Evolutionary conservation across 37 sponge, comb jelly and placozoan species (phyloP).

Genomic region (Diacarnus erythraeanus): DNA sequence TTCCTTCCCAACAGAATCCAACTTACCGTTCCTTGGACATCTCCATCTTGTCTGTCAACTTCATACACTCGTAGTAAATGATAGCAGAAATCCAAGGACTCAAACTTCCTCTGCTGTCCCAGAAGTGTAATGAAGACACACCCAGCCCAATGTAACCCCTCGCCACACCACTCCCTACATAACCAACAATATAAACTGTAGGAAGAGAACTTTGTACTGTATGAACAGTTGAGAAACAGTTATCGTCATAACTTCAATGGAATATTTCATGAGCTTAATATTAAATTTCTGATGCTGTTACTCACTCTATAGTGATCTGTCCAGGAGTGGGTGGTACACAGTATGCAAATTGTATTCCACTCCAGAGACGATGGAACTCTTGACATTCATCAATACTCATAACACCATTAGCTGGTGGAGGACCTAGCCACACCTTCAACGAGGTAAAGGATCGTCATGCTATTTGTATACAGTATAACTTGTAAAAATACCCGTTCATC

Average conservation of each 20-base stretch:
- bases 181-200: too few species aligned
- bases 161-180: slow-evolving; percentile 95
- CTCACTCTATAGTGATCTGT: slow-evolving; percentile 84
- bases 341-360: slow-evolving; percentile 97
- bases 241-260: too few species aligned
- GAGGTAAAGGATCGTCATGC: neutral
- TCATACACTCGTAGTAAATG: slow-evolving; percentile 88
- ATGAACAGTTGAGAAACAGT: too few species aligned
- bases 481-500: slow-evolving; percentile 25
- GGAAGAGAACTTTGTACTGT: neutral
- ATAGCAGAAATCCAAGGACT: slow-evolving; percentile 97
- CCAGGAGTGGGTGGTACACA: slow-evolving; percentile 75
- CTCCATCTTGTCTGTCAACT: slow-evolving; percentile 74
- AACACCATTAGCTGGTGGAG: slow-evolving; percentile 88
- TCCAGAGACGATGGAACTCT: slow-evolving; percentile 99
- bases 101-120: slow-evolving; percentile 91
- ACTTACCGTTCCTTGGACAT: slow-evolving; percentile 81
- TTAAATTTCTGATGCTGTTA: too few species aligned
- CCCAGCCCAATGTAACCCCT: slow-evolving; percentile 98
- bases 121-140: slow-evolving; percentile 81
- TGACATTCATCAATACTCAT: slow-evolving; percentile 97
- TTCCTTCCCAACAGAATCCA: too few species aligned
- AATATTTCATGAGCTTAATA: too few species aligned
- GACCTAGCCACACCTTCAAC: slow-evolving; percentile 68
- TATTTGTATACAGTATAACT: neutral